Percentiles rank a stretch among this genome's conserved stretches.
Conservation (phyloP, 2,113 vertebrate species). For the Tringa solitaria region DNA sequence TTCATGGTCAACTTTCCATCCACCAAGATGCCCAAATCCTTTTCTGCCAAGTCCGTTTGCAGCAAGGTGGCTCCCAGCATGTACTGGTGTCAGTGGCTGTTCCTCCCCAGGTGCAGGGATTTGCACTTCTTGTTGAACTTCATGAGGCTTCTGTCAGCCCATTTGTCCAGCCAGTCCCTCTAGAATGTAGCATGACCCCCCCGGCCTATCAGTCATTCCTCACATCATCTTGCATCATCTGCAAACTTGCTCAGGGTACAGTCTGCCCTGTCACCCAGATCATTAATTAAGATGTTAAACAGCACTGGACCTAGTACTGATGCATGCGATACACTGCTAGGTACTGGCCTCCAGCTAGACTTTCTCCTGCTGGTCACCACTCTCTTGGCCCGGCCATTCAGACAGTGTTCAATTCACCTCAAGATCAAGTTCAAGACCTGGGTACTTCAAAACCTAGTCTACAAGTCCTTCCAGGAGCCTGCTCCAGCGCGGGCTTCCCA, state of each 20-base stretch:
- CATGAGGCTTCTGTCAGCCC: not conserved
- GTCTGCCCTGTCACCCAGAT: not conserved
- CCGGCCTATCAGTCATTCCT: not conserved
- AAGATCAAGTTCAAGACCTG: not conserved
- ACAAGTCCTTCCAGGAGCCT: not conserved
- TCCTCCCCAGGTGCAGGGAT: not conserved
- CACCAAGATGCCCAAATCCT: not conserved
- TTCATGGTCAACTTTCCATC: not conserved
- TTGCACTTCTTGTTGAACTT: not conserved
- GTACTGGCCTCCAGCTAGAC: not conserved
- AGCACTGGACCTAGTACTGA: not conserved
- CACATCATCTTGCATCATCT: not conserved
- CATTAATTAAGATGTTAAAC: not conserved
- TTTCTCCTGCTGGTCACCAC: not conserved
- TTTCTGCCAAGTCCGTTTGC: not conserved
- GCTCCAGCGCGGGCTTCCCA: not conserved
- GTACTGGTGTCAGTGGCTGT: not conserved
- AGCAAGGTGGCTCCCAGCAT: rapidly evolving
- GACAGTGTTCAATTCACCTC: not conserved
- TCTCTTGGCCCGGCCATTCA: not conserved
- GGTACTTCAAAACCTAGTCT: not conserved
- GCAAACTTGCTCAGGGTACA: not conserved
- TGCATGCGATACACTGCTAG: rapidly evolving
- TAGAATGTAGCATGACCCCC: not conserved
- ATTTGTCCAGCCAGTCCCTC: not conserved